phyloP scores from a whole-genome alignment of 1,140 invertebrate species.

The Condylostylus longicornis region DNA sequence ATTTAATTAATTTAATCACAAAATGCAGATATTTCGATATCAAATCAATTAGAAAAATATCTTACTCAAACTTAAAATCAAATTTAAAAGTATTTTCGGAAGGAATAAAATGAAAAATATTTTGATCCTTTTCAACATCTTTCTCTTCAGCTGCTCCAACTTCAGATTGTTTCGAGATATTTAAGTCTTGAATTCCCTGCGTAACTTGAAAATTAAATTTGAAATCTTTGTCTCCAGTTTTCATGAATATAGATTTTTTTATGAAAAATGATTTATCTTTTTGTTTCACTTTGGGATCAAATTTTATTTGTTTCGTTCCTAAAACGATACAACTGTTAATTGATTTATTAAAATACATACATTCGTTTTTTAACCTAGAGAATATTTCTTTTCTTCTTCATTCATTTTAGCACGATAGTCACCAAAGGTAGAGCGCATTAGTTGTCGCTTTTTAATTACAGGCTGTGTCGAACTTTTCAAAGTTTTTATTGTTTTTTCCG shows the following conservation, averaged over 20 bases:
- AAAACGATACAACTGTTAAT: slow-evolving; percentile 6
- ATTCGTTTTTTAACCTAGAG: slow-evolving; percentile 23
- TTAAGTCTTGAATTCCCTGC: slow-evolving; percentile 5
- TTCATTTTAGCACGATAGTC: slow-evolving; percentile 60
- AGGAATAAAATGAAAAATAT: slow-evolving; percentile 13
- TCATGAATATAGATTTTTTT: slow-evolving; percentile 33
- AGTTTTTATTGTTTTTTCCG: slow-evolving; percentile 43
- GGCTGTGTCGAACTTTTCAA: slow-evolving; percentile 50
- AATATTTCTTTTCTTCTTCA: slow-evolving; percentile 50
- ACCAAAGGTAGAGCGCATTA: slow-evolving; percentile 56
- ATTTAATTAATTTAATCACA: too few species aligned
- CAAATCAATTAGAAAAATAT: too few species aligned
- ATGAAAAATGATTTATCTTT: slow-evolving; percentile 40
- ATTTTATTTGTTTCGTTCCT: slow-evolving; percentile 33
- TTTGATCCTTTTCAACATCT: background rate
- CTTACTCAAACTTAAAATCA: slow-evolving; percentile 35
- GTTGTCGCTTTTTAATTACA: slow-evolving; percentile 50
- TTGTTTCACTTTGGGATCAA: slow-evolving; percentile 20
- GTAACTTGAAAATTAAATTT: slow-evolving; percentile 31
- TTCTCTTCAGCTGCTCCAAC: background rate
- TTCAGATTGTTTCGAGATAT: slow-evolving; percentile 5
- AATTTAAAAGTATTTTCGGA: slow-evolving; percentile 36
- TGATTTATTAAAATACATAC: slow-evolving; percentile 2
- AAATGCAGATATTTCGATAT: too few species aligned
- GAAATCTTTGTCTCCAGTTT: slow-evolving; percentile 27